Evolutionary conservation across 1,140 invertebrate genomes (phyloP), one percentile per base, ranked within the genome.

Genomic region (Calliphora vicina): DNA sequence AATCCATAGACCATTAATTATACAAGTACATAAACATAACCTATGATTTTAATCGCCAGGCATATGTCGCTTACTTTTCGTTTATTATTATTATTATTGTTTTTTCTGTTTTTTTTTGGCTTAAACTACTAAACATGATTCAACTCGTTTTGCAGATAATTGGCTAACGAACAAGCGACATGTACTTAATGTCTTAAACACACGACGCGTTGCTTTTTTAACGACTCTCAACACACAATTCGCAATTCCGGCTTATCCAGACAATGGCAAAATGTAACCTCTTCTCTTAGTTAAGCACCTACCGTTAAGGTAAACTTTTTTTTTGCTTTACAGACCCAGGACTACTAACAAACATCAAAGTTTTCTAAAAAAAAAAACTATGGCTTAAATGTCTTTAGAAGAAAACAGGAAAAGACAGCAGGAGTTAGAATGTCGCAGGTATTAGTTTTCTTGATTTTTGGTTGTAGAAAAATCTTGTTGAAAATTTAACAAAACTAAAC

Each of bases 121-220:
- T 67, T 25, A 23, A n/a, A 15, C 20, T 67, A 10, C 61, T 57
- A 67, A 23, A 23, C 61, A 67, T 67, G 61, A 2, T 43, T 20
- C 74, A 78, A 43, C n/a, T 23, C 9, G 35, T 78, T 43, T 20
- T 23, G 35, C 35, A 78, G 74, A 78, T 78, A 78, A 78, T 78
- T 78, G 74, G 74, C 74, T 78, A 78, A 78, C 74, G 74, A 78
- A 78, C 74, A 78, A 26, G 35, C 74, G 74, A 78, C 74, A 78
- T 43, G 35, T 42, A 76, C 61, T 20, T 23, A 76, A 35, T 76
- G 73, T 78, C 74, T 42, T 43, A 43, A 26, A 78, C 35, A 43
- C 74, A 43, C 20, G 23, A 26, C 42, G n/a, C 9, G n/a, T 20
- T 26, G 20, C n/a, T 43, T 78, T 43, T 17, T 17, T n/a, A 26